phyloP scores from a whole-genome alignment of 2,888 invertebrate genomes.

The Melanchra persicariae region DNA sequence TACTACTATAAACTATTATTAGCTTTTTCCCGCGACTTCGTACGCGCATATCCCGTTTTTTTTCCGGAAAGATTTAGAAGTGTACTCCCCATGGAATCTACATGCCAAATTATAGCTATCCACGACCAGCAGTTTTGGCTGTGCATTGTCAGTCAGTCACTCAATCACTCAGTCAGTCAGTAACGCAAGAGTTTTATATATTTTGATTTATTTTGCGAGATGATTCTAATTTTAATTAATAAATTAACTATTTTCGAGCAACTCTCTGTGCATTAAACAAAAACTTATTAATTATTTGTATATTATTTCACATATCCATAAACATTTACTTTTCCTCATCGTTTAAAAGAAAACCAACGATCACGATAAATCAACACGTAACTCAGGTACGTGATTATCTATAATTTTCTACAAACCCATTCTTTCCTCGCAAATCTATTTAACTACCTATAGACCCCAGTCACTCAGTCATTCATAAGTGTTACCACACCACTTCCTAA shows the following conservation, averaged over 20 bases:
- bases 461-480: conserved; percentile 45
- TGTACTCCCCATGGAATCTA: no score
- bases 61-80: no score
- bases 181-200: no score
- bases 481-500: conserved; percentile 47
- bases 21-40: no score
- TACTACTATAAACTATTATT: no score
- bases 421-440: conserved; percentile 9
- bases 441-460: neutral
- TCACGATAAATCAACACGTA: neutral
- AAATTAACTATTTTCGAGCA: neutral
- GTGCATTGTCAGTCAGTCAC: no score
- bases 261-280: no score
- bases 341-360: neutral
- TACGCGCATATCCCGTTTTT: no score
- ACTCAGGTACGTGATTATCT: conserved; percentile 3
- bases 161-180: no score
- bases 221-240: neutral
- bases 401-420: conserved; percentile 15
- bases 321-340: neutral
- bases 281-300: no score
- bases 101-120: no score
- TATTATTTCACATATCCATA: neutral
- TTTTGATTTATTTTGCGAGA: neutral
- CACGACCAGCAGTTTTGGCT: no score